Percentiles rank a stretch among this genome's conserved stretches.
Evolutionary conservation across 2,888 invertebrate species (phyloP).

Genomic region (Troides helena): DNA sequence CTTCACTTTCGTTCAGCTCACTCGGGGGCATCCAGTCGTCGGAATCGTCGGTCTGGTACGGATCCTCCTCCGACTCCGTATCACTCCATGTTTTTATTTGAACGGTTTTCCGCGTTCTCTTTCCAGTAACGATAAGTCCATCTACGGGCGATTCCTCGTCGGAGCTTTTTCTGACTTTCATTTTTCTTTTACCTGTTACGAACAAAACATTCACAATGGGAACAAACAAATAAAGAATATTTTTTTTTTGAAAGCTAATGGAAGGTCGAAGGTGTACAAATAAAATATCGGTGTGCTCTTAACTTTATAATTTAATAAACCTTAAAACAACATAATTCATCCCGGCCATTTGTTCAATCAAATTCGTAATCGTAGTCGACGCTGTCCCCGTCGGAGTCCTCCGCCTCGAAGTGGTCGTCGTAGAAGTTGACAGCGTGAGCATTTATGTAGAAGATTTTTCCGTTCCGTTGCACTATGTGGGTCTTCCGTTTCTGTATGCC

Average conservation of each 20-base stretch:
- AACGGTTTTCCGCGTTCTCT: slow-evolving; percentile 51
- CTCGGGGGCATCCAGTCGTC: slow-evolving; percentile 73
- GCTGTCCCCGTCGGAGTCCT: slow-evolving; percentile 67
- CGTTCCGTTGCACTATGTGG: slow-evolving; percentile 53
- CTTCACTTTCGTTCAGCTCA: slow-evolving; percentile 46
- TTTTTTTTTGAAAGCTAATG: not conserved
- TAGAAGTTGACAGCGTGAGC: slow-evolving; percentile 67
- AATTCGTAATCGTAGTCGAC: slow-evolving; percentile 74
- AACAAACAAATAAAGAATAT: not conserved
- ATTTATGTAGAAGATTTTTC: slow-evolving; percentile 65
- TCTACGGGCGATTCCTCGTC: slow-evolving; percentile 8
- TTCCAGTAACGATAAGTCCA: slow-evolving; percentile 41
- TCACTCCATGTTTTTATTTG: slow-evolving; percentile 42
- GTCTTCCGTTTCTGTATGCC: slow-evolving; percentile 46
- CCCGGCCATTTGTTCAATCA: slow-evolving; percentile 36
- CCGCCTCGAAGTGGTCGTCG: slow-evolving; percentile 61
- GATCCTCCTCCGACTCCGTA: slow-evolving; percentile 64
- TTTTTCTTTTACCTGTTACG: slow-evolving; percentile 36
- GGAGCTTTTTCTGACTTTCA: slow-evolving; percentile 12
- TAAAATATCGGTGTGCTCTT: not conserved
- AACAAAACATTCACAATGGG: slow-evolving; percentile 32
- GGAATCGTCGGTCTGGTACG: slow-evolving; percentile 69
- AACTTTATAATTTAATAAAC: slow-evolving; percentile 2
- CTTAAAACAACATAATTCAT: not conserved
- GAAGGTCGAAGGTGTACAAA: not conserved